Evolutionary conservation across 37 sponge, comb jelly and placozoan genomes (phyloP), one percentile per base, ranked within the genome.

Genomic region (Tethya wilhelma): DNA sequence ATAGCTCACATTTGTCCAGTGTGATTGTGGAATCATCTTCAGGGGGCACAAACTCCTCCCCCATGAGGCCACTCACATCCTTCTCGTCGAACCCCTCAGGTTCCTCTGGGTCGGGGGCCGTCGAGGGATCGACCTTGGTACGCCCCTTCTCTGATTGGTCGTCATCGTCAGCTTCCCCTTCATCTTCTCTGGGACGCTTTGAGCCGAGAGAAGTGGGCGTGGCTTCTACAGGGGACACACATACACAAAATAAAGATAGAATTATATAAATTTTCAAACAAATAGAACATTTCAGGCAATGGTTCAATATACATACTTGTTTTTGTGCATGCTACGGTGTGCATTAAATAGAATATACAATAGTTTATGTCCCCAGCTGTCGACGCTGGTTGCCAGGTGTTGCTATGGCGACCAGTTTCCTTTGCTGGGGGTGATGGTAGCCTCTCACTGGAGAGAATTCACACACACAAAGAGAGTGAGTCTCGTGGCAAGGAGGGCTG

Each of bases 1-100:
- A n/a, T n/a, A n/a, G 67, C 90, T 80, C 45, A 91, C 91, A 86
- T 46, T 46, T 81, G 85, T 93, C 86, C 36, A 93, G 75, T 0
- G 79, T 78, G 55, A 93, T 41, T 0, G 34, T 32, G 36, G n/a
- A n/a, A 25, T 72, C 78, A 43, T 88, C 86, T 26, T 88, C 93
- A 22, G 84, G 75, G 23, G 81, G 69, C 67, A 71, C 26, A 38
- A 86, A 91, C 38, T 68, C 45, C 34, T 34, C 71, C 38, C 44
- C 63, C 30, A 63, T 39, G 0, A 70, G 40, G 19, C 17, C 45
- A 1, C 38, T 22, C 40, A 69, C 45, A 62, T 19, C 34, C 31
- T 45, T 38, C 34, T 79, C 90, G 25, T 73, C 78, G 0, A 75
- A 79, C 32, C 64, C 39, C 22, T 75, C 55, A 0, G 83, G 73